These are phyloP conservation scores for Rutilus rutilus DNA, from an alignment of 2,113 vertebrate species.

Conservation along the genomic window DNA sequence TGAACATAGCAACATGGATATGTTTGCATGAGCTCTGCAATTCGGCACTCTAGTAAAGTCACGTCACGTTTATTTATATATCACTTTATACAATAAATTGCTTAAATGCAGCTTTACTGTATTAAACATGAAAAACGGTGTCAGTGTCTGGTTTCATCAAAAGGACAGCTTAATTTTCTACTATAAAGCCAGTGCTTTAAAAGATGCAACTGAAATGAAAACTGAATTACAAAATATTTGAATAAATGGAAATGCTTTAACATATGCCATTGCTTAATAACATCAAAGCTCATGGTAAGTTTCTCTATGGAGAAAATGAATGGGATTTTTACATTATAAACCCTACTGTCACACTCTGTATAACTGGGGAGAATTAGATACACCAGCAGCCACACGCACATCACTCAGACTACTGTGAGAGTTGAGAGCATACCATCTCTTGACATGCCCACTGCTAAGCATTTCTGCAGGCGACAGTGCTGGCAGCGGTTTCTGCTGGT, in stretches of 20 bases:
- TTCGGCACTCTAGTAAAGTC: too few relatives aligned
- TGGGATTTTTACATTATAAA: background rate
- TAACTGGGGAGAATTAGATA: background rate
- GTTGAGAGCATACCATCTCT: constrained; percentile 44
- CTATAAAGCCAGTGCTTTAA: background rate
- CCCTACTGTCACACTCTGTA: background rate
- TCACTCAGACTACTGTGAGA: background rate
- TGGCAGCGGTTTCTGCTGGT: constrained; percentile 93
- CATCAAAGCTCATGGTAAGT: background rate
- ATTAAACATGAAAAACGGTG: too few relatives aligned
- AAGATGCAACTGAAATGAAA: background rate
- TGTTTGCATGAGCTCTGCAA: too few relatives aligned
- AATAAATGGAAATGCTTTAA: background rate
- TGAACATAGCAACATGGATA: too few relatives aligned
- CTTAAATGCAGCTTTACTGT: too few relatives aligned
- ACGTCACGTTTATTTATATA: too few relatives aligned
- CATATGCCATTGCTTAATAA: background rate
- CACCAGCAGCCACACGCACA: background rate
- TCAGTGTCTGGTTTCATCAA: too few relatives aligned
- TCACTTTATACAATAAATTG: too few relatives aligned
- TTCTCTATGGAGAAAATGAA: background rate
- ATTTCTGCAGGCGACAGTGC: constrained; percentile 94
- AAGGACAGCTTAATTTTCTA: too few relatives aligned
- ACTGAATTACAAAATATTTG: background rate
- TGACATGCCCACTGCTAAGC: constrained; percentile 80